Percentiles rank a stretch among this genome's conserved stretches.
Evolutionary conservation across 2,113 vertebrate genomes (phyloP).

Genomic region (Phrynosoma blainvillii): DNA sequence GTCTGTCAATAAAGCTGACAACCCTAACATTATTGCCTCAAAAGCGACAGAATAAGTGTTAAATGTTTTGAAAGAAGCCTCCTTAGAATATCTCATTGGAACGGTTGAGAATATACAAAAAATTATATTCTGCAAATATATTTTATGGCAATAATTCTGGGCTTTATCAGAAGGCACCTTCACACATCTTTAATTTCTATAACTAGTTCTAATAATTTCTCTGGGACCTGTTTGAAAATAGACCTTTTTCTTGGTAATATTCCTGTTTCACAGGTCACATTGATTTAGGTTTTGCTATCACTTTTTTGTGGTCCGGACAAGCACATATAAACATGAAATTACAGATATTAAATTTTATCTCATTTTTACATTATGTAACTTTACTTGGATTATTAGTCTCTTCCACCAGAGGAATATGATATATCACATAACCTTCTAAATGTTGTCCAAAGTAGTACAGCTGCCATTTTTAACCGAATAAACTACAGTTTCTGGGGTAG

Average conservation of each 20-base stretch:
- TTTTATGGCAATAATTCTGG: constrained; percentile 58
- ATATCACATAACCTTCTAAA: constrained; percentile 37
- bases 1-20: constrained; percentile 51
- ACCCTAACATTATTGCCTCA: constrained; percentile 23
- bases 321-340: constrained; percentile 64
- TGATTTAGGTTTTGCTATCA: constrained; percentile 65
- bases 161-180: constrained; percentile 69
- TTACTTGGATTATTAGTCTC: background rate
- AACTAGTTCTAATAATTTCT: constrained; percentile 70
- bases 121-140: constrained; percentile 59
- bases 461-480: background rate
- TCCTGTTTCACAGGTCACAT: constrained; percentile 58
- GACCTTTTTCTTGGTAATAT: constrained; percentile 56
- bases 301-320: constrained; percentile 54
- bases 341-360: constrained; percentile 57
- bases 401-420: constrained; percentile 19
- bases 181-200: constrained; percentile 71
- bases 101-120: constrained; percentile 51
- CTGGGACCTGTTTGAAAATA: constrained; percentile 59
- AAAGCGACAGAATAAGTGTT: constrained; percentile 28
- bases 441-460: background rate
- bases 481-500: background rate
- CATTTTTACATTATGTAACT: constrained; percentile 48
- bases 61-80: constrained; percentile 44
- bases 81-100: constrained; percentile 48